Evolutionary conservation across 2,797 vertebrate genomes (phyloP), one percentile per base, ranked within the genome.

Genomic region (Cetoscarus ocellatus): DNA sequence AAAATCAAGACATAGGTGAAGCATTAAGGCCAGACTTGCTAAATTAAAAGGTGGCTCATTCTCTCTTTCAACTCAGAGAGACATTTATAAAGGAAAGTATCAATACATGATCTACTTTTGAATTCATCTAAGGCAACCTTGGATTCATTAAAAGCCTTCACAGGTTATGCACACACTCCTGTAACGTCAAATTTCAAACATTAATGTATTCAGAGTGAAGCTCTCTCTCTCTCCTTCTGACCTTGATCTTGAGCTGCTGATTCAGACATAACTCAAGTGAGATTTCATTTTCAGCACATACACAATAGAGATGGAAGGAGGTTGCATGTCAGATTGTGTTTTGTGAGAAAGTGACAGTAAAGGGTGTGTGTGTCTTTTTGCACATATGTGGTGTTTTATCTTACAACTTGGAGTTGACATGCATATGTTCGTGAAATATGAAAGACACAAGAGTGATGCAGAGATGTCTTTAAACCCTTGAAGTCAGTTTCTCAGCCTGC

Each of bases 191-290:
- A 19, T 15, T 47, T 47, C 0, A 44, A 12, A 12, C 49, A 34
- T 34, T 27, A 51, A 51, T 50, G n/a, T 44, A 56, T 35, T 76
- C 54, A 72, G 52, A 43, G 19, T 36, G 18, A 44, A n/a, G 42
- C 66, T 14, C 8, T 34, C 36, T 48, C n/a, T 69, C 17, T 61
- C 19, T 14, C 4, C 27, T 10, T 13, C n/a, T 84, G 82, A 83
- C 86, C 80, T 85, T 82, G 44, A 71, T 10, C 49, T 12, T 8
- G 10, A 75, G 61, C 17, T 69, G 80, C 80, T 80, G 78, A 80
- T 60, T 83, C 71, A 74, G 62, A 63, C n/a, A 18, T 66, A 65
- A 74, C 61, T 55, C 13, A 8, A 68, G 47, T 18, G 44, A 52
- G 61, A 58, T 74, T 54, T 77, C 17, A 8, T 76, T 77, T 82